Evolutionary conservation across 2,888 invertebrate species (phyloP).

Genomic region (Morpho deidamia): DNA sequence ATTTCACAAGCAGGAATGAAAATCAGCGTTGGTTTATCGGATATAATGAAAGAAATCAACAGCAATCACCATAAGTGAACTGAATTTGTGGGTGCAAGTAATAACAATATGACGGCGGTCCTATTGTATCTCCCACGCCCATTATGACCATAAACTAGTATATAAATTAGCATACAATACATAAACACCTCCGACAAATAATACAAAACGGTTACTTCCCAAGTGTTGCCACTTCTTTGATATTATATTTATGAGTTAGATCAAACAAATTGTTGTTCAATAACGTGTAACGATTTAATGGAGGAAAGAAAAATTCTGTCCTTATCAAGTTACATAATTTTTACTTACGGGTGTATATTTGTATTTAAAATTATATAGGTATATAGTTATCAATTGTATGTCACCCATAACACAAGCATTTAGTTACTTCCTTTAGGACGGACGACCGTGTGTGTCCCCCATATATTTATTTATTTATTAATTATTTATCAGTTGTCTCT

Average conservation of each 20-base stretch:
- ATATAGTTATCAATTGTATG: no score
- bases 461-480: no score
- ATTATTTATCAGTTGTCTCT: no score
- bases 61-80: conserved; percentile 6
- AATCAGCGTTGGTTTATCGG: background rate
- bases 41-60: conserved; percentile 10
- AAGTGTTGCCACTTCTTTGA: conserved; percentile 9
- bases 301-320: no score
- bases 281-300: no score
- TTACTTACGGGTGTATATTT: no score
- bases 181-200: conserved; percentile 48
- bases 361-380: no score
- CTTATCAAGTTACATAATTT: no score
- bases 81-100: conserved; percentile 6
- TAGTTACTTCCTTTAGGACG: no score
- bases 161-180: conserved; percentile 68
- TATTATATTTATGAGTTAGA: background rate
- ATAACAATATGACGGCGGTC: conserved; percentile 9
- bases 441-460: no score
- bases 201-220: conserved; percentile 56
- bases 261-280: background rate
- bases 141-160: conserved; percentile 49
- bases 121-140: conserved; percentile 46
- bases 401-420: no score
- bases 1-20: background rate